Percentiles rank a stretch among this genome's conserved stretches.
Conservation (phyloP, 2,797 vertebrate species). For the Anas bahamensis region DNA sequence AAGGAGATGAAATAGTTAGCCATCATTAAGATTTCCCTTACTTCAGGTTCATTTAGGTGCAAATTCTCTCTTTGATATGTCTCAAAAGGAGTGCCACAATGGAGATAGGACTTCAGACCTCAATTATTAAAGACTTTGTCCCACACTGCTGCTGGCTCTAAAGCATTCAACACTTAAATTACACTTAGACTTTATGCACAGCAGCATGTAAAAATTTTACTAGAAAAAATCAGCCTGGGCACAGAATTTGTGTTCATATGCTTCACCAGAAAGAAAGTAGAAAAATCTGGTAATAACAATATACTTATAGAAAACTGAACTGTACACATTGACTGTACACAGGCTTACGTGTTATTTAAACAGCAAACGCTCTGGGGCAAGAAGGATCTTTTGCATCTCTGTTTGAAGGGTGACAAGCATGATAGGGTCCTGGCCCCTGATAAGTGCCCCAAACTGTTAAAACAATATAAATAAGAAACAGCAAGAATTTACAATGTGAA, state of each 20-base stretch:
- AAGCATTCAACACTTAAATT: background rate
- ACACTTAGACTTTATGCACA: background rate
- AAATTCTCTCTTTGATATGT: background rate
- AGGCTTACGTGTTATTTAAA: background rate
- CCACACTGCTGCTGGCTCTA: background rate
- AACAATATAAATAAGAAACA: constrained; percentile 56
- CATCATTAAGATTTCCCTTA: background rate
- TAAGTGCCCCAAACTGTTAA: constrained; percentile 32
- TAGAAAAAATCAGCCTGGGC: background rate
- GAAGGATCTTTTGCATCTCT: background rate
- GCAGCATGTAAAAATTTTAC: background rate
- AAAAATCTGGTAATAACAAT: background rate
- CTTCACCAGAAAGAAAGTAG: background rate
- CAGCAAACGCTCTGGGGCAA: background rate
- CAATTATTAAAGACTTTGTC: background rate
- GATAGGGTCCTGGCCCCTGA: background rate
- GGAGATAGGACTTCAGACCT: background rate
- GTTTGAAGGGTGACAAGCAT: background rate
- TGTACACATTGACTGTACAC: background rate
- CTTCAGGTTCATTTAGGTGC: background rate
- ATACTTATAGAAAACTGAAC: background rate
- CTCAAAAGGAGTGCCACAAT: background rate
- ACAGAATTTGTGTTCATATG: background rate
- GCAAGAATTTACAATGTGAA: constrained; percentile 70
- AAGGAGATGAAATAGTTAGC: background rate